phyloP scores from a whole-genome alignment of 1,140 invertebrate genomes.

The Aphidius gifuensis region DNA sequence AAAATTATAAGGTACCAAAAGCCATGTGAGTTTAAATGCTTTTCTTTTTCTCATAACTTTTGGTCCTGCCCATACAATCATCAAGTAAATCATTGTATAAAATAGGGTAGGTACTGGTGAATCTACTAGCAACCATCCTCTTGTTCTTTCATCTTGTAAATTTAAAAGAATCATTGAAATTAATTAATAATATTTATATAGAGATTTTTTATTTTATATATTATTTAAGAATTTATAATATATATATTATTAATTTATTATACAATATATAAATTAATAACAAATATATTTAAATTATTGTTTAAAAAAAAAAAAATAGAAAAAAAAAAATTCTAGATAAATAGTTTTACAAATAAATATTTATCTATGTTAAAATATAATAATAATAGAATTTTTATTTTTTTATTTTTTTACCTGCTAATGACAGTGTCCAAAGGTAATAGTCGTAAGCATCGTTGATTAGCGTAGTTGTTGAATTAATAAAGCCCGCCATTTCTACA shows the following conservation, averaged over 20 bases:
- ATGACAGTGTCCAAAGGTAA: conserved; percentile 68
- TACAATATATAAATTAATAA: too few species aligned
- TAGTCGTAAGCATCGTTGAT: conserved; percentile 65
- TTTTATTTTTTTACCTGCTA: conserved; percentile 60
- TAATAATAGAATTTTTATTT: too few species aligned
- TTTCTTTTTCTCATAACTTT: conserved; percentile 78
- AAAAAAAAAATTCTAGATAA: not conserved
- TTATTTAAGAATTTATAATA: conserved; percentile 16
- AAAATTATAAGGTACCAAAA: conserved; percentile 84
- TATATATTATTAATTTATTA: too few species aligned
- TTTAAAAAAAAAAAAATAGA: too few species aligned
- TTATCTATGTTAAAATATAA: conserved; percentile 4
- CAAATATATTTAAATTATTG: too few species aligned
- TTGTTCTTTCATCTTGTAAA: conserved; percentile 72
- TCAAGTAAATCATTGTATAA: conserved; percentile 74
- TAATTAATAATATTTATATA: not conserved
- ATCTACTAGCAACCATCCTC: conserved; percentile 83
- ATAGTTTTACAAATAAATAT: not conserved
- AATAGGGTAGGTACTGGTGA: conserved; percentile 75
- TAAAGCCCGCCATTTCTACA: conserved; percentile 55
- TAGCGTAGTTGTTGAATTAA: conserved; percentile 63
- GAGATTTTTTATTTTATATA: conserved; percentile 1
- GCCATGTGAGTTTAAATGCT: conserved; percentile 73
- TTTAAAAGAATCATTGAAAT: conserved; percentile 21
- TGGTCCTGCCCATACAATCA: conserved; percentile 78